Conservation (phyloP, 2,888 invertebrate genomes). For the Seira ritae region DNA sequence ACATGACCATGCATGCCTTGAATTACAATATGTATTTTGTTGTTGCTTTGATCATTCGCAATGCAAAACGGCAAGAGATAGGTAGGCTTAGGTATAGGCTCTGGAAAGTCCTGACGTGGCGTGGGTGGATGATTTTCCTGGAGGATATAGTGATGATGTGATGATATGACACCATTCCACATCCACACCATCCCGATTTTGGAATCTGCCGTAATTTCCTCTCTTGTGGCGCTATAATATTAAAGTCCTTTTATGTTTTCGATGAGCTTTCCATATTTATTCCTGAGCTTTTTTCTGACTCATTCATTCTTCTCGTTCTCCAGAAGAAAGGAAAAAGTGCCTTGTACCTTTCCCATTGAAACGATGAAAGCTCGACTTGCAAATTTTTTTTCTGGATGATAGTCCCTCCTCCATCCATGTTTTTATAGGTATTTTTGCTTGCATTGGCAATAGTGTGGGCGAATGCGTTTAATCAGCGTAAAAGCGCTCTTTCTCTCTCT, state of each 20-base stretch:
- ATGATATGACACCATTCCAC: slow-evolving; percentile 7
- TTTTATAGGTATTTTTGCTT: too few relatives aligned
- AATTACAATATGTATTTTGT: slow-evolving; percentile 3
- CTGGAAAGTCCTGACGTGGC: not conserved
- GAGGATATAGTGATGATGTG: not conserved
- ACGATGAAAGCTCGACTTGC: too few relatives aligned
- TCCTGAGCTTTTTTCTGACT: too few relatives aligned
- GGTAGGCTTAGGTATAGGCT: not conserved
- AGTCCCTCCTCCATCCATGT: too few relatives aligned
- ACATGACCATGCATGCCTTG: too few relatives aligned
- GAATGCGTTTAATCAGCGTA: slow-evolving; percentile 42
- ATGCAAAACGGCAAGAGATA: not conserved
- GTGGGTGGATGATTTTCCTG: not conserved
- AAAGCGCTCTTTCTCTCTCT: slow-evolving; percentile 30
- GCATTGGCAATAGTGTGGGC: not conserved
- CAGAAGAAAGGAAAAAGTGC: too few relatives aligned
- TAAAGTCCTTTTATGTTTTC: too few relatives aligned
- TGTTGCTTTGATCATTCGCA: not conserved
- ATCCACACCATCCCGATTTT: not conserved
- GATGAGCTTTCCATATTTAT: too few relatives aligned
- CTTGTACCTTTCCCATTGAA: too few relatives aligned
- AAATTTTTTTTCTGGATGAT: too few relatives aligned
- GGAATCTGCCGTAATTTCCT: not conserved
- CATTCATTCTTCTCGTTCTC: too few relatives aligned
- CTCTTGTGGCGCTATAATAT: not conserved